Evolutionary conservation across 92 coral and sea anemone genomes (phyloP), one percentile per base, ranked within the genome.

Genomic region (Siderastrea siderea): DNA sequence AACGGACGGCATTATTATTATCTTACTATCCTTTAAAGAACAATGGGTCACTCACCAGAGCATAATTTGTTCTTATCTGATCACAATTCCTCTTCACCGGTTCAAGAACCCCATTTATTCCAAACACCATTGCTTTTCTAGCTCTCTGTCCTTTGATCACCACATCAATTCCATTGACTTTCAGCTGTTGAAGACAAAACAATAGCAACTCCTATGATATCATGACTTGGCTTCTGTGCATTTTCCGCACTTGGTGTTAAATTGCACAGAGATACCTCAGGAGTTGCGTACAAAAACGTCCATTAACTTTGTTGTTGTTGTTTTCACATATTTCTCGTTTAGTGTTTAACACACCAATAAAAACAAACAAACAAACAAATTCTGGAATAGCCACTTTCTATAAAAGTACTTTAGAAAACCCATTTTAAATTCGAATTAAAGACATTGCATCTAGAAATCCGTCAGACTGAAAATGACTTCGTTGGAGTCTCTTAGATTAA

Each of bases 81-180:
- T 93, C 93, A 91, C 96, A 93, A 48, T 84, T 91, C 12, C 96
- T 88, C 45, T 77, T 63, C 6, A 83, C 79, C 1, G 96, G 94
- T 17, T 77, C 77, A 26, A 93, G 87, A 0, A 93, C 93, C 1
- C 81, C 89, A 44, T 83, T 17, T 47, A 93, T 44, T 19, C 83
- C 89, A 83, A 91, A 93, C 67, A 93, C 81, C 72, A 93, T 74
- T 7, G 91, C 81, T 54, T 49, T 58, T 44, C 90, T 80, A 48
- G 96, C 90, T 60, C 60, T 81, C 15, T 70, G 74, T 16, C 84
- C 83, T 5, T 63, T 82, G 4, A 19, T 68, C 57, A 88, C 64
- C 11, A 86, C 84, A 13, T 66, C 52, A 7, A 76, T 52, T 19
- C 98, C 94, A 85, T 95, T 95, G 57, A 95, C 92, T 51, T 59